phyloP scores from a whole-genome alignment of 1,140 invertebrate species.

The Lepidurus arcticus region DNA sequence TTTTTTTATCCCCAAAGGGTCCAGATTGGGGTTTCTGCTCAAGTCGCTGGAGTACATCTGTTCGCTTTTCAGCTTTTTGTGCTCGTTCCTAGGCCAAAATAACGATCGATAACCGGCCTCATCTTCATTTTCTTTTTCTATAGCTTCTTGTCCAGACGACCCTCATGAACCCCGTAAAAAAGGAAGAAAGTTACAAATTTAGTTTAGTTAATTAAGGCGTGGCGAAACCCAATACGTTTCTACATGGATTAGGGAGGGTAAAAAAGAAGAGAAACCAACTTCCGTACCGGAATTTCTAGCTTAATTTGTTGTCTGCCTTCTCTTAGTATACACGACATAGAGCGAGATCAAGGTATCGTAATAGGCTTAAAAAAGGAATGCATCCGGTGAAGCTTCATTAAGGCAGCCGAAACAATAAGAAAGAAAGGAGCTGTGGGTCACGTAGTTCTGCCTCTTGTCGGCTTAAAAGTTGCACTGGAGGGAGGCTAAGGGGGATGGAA shows the following conservation, averaged over 20 bases:
- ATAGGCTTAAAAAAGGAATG: background rate
- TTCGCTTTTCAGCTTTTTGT: constrained; percentile 18
- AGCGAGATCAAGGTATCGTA: background rate
- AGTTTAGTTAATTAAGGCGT: constrained; percentile 11
- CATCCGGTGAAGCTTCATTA: constrained; percentile 17
- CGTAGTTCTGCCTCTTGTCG: background rate
- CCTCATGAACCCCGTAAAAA: background rate
- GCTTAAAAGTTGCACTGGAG: background rate
- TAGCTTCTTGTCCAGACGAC: constrained; percentile 5
- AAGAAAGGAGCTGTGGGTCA: background rate
- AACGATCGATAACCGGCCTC: constrained; percentile 17
- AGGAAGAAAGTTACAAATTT: background rate
- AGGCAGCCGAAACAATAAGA: background rate
- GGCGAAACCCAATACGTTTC: background rate
- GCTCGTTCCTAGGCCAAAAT: constrained; percentile 8
- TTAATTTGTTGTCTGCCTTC: constrained; percentile 13
- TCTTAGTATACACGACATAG: background rate
- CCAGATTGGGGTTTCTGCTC: background rate
- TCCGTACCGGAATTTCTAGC: background rate
- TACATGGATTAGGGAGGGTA: background rate
- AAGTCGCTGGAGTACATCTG: background rate
- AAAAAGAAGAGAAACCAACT: background rate
- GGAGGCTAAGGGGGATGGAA: background rate
- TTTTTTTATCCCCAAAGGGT: background rate
- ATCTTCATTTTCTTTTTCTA: constrained; percentile 3